A percentile compares a stretch with the other conserved stretches of the same genome.
Evolutionary conservation across 2,113 vertebrate genomes (phyloP).

Genomic region (Edolisoma coerulescens): DNA sequence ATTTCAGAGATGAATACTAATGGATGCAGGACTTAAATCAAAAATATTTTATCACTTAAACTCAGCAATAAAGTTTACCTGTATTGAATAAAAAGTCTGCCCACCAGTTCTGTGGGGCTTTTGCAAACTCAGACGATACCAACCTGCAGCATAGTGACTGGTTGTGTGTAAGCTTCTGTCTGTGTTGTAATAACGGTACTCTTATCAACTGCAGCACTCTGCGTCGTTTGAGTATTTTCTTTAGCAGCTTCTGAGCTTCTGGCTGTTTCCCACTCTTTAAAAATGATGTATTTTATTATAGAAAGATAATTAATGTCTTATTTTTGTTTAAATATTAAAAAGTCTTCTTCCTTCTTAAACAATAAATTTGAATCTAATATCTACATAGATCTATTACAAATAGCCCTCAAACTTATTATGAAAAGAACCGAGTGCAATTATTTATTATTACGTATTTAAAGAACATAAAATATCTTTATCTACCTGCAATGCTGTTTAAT

Average conservation of each 20-base stretch:
- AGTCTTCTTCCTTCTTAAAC: background rate
- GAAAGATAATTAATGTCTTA: background rate
- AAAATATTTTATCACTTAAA: background rate
- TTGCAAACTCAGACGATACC: constrained; percentile 1
- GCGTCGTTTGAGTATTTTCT: constrained; percentile 70
- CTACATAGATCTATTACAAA: background rate
- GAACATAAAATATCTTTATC: background rate
- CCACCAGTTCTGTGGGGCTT: background rate
- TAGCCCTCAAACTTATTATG: background rate
- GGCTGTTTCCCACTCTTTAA: constrained; percentile 91
- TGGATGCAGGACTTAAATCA: background rate
- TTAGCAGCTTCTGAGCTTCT: constrained; percentile 83
- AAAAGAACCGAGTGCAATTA: background rate
- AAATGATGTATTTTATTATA: background rate
- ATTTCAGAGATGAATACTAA: background rate
- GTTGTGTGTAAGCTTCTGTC: constrained; percentile 86
- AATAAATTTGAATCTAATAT: background rate
- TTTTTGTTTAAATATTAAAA: background rate
- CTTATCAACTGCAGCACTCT: constrained; percentile 75
- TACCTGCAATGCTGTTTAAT: background rate
- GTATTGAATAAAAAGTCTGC: background rate
- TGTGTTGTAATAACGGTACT: constrained; percentile 78
- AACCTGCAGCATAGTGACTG: constrained; percentile 96
- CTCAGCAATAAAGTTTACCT: background rate
- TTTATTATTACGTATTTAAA: background rate